Conservation (phyloP, 2,797 vertebrate genomes). For the Anas capensis region DNA sequence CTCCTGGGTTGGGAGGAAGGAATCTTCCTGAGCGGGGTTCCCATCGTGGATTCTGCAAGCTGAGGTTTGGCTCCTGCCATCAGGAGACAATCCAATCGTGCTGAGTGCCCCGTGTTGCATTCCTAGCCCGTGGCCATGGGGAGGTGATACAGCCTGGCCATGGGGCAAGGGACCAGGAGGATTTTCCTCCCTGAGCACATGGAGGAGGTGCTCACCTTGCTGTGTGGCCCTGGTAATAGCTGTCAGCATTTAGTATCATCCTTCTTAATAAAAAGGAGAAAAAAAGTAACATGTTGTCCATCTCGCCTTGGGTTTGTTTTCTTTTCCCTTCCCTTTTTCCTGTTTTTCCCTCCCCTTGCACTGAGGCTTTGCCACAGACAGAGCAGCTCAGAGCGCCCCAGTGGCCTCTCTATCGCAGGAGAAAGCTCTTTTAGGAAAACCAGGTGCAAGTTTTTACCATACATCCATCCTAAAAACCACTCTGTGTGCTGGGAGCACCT, state of each 20-base stretch:
- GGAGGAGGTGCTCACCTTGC: no score
- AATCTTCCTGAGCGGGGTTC: background rate
- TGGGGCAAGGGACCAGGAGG: background rate
- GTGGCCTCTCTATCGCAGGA: background rate
- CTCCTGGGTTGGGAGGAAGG: background rate
- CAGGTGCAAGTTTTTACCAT: background rate
- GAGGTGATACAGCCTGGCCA: background rate
- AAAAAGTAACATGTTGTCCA: background rate
- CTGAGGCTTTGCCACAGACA: background rate
- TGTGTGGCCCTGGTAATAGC: background rate
- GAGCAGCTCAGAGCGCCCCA: background rate
- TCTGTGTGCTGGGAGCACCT: conserved; percentile 1
- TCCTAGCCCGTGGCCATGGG: background rate
- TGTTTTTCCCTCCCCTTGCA: background rate
- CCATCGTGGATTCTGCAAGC: background rate
- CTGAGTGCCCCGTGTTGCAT: background rate
- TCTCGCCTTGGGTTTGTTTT: background rate
- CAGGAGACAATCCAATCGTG: background rate
- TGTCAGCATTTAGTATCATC: background rate
- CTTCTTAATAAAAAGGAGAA: background rate
- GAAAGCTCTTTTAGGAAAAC: background rate
- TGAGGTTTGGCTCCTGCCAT: background rate
- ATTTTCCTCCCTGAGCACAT: background rate
- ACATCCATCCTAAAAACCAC: background rate
- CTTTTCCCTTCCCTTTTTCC: background rate